These are phyloP conservation scores for Epicauta chinensis DNA, from an alignment of 1,140 invertebrate species.

Conservation along the genomic window DNA sequence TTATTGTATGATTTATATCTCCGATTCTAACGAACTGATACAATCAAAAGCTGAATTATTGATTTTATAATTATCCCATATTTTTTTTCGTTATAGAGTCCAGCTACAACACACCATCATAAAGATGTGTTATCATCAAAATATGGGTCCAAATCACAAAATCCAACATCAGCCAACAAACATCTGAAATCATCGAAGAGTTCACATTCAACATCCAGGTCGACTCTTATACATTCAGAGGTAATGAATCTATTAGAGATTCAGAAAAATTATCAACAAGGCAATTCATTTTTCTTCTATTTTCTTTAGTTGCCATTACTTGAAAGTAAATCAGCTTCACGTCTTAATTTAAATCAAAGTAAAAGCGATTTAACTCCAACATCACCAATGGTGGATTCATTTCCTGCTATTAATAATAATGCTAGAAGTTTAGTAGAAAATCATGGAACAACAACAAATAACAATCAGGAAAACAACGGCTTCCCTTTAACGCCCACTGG, in stretches of 20 bases:
- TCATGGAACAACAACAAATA: slow-evolving; percentile 32
- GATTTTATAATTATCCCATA: not conserved
- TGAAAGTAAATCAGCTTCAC: slow-evolving; percentile 36
- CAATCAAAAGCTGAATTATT: no score
- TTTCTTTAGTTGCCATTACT: slow-evolving; percentile 37
- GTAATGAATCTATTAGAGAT: slow-evolving; percentile 13
- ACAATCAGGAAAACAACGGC: slow-evolving; percentile 31
- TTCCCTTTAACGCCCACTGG: slow-evolving; percentile 48
- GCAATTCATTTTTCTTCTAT: slow-evolving; percentile 3
- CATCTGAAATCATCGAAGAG: slow-evolving; percentile 26
- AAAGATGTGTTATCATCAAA: slow-evolving; percentile 36
- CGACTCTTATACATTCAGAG: slow-evolving; percentile 28
- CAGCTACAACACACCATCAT: slow-evolving; percentile 38
- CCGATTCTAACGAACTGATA: no score
- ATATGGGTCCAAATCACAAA: slow-evolving; percentile 28
- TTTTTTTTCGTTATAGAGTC: slow-evolving; percentile 39
- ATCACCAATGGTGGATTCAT: slow-evolving; percentile 34
- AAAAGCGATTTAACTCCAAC: slow-evolving; percentile 30
- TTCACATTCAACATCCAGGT: slow-evolving; percentile 27
- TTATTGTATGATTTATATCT: no score
- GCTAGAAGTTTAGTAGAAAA: slow-evolving; percentile 18
- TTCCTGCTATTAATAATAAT: slow-evolving; percentile 39
- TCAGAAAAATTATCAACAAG: not conserved
- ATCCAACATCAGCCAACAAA: slow-evolving; percentile 21
- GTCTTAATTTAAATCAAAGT: slow-evolving; percentile 33